A percentile compares a stretch with the other conserved stretches of the same genome.
Conservation (phyloP, 1,140 invertebrate species). For the Anastrepha ludens region DNA sequence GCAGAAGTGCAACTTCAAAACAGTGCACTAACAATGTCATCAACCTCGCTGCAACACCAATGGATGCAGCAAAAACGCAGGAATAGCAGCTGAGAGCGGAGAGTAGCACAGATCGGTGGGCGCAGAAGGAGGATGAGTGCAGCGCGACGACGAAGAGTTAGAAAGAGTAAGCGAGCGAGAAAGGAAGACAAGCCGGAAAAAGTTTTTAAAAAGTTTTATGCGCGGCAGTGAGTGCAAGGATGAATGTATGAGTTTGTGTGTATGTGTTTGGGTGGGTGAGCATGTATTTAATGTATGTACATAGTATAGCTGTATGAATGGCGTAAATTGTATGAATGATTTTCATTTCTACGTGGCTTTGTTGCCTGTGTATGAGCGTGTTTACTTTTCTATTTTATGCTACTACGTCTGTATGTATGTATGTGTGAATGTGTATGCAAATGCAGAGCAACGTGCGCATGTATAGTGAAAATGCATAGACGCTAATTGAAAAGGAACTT, state of each 20-base stretch:
- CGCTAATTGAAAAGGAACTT: slow-evolving; percentile 37
- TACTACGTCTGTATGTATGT: neutral
- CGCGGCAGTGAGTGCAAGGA: neutral
- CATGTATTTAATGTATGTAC: neutral
- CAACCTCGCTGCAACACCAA: slow-evolving; percentile 52
- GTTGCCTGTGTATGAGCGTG: neutral
- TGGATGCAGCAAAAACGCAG: neutral
- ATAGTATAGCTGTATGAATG: slow-evolving; percentile 26
- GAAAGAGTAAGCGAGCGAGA: slow-evolving; percentile 45
- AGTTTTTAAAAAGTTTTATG: slow-evolving; percentile 47
- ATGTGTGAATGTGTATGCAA: neutral
- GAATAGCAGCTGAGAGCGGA: neutral
- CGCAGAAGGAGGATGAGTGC: neutral
- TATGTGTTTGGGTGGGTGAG: neutral
- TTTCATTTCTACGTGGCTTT: neutral
- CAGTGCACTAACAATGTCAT: slow-evolving; percentile 54
- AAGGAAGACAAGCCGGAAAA: slow-evolving; percentile 37
- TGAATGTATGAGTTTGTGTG: neutral
- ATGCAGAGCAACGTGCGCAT: slow-evolving; percentile 20
- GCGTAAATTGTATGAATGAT: slow-evolving; percentile 34
- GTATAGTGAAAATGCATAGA: slow-evolving; percentile 18
- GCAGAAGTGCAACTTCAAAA: slow-evolving; percentile 28
- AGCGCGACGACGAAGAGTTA: neutral
- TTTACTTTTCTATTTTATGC: neutral
- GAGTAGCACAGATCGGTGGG: neutral